Evolutionary conservation across 2,113 vertebrate genomes (phyloP), one percentile per base, ranked within the genome.

Genomic region (Microcebus griseorufus): DNA sequence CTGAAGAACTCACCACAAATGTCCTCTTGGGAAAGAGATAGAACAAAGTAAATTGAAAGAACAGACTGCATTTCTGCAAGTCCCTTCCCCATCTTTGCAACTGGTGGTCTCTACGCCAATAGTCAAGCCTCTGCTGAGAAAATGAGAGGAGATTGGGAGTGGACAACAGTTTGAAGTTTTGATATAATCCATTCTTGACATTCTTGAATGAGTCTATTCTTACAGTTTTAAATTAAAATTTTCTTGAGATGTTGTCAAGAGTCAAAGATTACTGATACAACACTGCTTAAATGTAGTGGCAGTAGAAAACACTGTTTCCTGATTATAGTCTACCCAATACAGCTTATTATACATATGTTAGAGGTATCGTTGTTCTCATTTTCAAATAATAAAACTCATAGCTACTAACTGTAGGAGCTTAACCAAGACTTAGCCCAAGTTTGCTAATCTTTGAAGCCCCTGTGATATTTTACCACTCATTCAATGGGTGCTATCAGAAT

Each of bases 11-110:
- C 73, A 88, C 1, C 7, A 55, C 5, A 78, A 32, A 9, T 53
- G 7, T 60, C 70, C 22, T 6, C 13, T 78, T 34, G 23, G 8
- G 60, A 25, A 10, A 22, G 11, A 64, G 1, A 2, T n/a, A 2
- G 13, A 39, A 16, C 2, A 65, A 65, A 65, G n/a, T 6, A 78
- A 64, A 25, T 37, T 34, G 9, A 84, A 69, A 55, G 27, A 90
- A 39, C 18, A 75, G 12, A 37, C 6, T 17, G 20, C 60, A 32
- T 60, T 51, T 53, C 32, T 32, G 13, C 42, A 82, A 60, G 37
- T 1, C 9, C 42, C n/a, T 23, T 2, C 3, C 6, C 12, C 13
- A 23, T 0, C 2, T 12, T 1, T 27, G 29, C 42, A 67, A 34
- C 9, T 65, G 6, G 34, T 80, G 9, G 2, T 62, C 25, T 72